Evolutionary conservation across 1,140 invertebrate species (phyloP).

Genomic region (Reticulitermes speratus): DNA sequence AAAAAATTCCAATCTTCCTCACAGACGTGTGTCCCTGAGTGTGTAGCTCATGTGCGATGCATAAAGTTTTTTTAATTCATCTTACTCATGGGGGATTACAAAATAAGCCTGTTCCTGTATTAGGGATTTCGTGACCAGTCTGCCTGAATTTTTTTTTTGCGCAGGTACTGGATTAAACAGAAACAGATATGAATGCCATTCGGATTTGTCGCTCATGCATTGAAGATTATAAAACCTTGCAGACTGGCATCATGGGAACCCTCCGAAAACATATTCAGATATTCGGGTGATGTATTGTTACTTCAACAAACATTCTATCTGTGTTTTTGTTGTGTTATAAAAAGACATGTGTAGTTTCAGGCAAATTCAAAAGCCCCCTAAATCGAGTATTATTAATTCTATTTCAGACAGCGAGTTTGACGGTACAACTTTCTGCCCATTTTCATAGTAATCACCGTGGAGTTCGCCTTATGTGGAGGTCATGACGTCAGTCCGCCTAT

Average conservation of each 20-base stretch:
- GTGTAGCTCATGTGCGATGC: background rate
- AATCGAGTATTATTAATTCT: too few relatives aligned
- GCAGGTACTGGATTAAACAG: background rate
- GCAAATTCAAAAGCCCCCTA: too few relatives aligned
- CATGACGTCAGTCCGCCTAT: too few relatives aligned
- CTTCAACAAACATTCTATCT: background rate
- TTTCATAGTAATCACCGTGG: too few relatives aligned
- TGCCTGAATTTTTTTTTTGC: background rate
- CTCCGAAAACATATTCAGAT: background rate
- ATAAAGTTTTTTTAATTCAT: background rate
- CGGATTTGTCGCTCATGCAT: background rate
- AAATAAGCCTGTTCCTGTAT: background rate
- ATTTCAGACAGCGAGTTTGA: too few relatives aligned
- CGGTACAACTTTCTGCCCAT: too few relatives aligned
- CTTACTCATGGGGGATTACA: background rate
- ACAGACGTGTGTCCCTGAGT: background rate
- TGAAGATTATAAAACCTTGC: background rate
- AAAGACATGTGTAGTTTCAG: background rate
- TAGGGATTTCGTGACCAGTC: background rate
- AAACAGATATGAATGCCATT: background rate
- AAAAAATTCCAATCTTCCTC: background rate
- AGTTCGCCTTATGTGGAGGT: too few relatives aligned
- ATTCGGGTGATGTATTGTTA: background rate
- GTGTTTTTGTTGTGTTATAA: background rate
- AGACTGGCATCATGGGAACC: background rate